These are phyloP conservation scores for Luperina nickerlii DNA, from an alignment of 2,888 invertebrate genomes.

Conservation along the genomic window DNA sequence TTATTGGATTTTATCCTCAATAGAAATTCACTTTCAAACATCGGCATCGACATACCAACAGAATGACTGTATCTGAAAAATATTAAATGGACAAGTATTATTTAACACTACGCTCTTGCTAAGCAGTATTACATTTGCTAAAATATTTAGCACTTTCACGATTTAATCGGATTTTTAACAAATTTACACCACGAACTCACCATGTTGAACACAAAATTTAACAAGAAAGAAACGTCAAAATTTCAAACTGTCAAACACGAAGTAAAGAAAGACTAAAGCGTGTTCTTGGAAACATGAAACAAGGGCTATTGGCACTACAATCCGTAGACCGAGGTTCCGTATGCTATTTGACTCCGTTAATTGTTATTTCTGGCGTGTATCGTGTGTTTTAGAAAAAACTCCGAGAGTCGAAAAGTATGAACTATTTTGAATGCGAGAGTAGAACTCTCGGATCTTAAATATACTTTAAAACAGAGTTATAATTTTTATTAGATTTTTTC, in stretches of 20 bases:
- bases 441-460: no score
- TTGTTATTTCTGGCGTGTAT: no score
- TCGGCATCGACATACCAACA: conserved; percentile 28
- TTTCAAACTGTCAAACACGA: conserved; percentile 15
- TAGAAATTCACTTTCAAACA: conserved; percentile 20
- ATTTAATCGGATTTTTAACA: conserved; percentile 78
- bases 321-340: not conserved
- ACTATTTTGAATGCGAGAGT: no score
- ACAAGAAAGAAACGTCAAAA: conserved; percentile 78
- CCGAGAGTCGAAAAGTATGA: no score
- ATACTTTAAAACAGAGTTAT: no score
- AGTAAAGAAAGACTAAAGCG: not conserved
- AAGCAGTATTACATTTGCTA: not conserved
- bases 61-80: conserved; percentile 36
- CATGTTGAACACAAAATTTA: conserved; percentile 85
- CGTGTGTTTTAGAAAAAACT: no score
- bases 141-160: conserved; percentile 58
- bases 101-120: not conserved
- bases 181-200: conserved; percentile 78
- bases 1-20: not conserved
- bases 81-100: conserved; percentile 23
- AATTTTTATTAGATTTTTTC: no score
- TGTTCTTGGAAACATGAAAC: conserved; percentile 5
- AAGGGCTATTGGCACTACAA: conserved; percentile 1
- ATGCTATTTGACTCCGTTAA: no score